Conservation (phyloP, 1,140 invertebrate genomes). For the Cydia amplana region DNA sequence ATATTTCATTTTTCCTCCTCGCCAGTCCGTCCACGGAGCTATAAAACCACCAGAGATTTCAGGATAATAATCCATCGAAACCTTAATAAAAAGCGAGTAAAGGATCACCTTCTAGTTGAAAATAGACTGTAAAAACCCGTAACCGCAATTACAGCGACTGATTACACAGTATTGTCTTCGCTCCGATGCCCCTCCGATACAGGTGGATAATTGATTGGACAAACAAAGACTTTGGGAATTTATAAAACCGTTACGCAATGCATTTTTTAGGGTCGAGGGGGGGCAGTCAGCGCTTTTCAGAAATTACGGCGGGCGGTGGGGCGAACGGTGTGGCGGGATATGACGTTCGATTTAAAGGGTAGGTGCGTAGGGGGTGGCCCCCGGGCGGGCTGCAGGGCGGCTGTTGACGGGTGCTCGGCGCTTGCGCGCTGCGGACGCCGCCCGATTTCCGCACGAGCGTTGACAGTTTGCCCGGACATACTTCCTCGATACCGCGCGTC, state of each 20-base stretch:
- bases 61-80: slow-evolving; percentile 10
- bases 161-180: slow-evolving; percentile 41
- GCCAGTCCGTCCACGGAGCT: slow-evolving; percentile 6
- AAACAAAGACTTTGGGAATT: slow-evolving; percentile 62
- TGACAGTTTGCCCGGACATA: slow-evolving; percentile 75
- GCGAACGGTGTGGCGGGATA: slow-evolving; percentile 64
- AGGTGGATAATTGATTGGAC: slow-evolving; percentile 75
- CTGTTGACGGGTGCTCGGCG: slow-evolving; percentile 76
- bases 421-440: slow-evolving; percentile 60
- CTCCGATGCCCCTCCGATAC: slow-evolving; percentile 37
- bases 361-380: slow-evolving; percentile 52
- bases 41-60: slow-evolving; percentile 30
- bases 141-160: slow-evolving; percentile 38
- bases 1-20: slow-evolving; percentile 30
- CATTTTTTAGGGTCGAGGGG: slow-evolving; percentile 74
- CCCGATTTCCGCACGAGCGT: slow-evolving; percentile 69
- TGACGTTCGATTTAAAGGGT: slow-evolving; percentile 79
- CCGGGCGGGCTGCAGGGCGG: slow-evolving; percentile 66
- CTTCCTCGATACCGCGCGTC: slow-evolving; percentile 79
- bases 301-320: slow-evolving; percentile 69
- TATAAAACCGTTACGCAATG: slow-evolving; percentile 77
- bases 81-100: slow-evolving; percentile 24
- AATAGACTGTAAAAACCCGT: slow-evolving; percentile 31
- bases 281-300: slow-evolving; percentile 74
- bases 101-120: slow-evolving; percentile 11